Conservation (phyloP, 2,113 vertebrate genomes). For the Rhadina sibilatrix region DNA sequence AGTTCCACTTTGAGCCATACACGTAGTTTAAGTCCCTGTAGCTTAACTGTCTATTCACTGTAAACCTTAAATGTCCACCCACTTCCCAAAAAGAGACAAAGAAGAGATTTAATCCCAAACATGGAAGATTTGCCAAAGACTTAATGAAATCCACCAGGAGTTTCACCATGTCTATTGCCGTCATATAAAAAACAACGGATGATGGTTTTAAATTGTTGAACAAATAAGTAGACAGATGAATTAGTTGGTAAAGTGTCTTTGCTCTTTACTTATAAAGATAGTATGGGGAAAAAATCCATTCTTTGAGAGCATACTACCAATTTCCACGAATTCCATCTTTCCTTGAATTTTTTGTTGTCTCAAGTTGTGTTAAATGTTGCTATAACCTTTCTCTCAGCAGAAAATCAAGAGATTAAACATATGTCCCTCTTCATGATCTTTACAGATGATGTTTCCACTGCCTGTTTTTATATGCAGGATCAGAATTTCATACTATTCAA, state of each 20-base stretch:
- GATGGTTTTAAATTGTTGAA: not conserved
- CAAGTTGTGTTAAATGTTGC: not conserved
- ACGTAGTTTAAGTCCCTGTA: not conserved
- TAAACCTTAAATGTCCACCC: not conserved
- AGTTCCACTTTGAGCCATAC: not conserved
- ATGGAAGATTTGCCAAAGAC: not conserved
- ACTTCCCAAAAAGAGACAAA: not conserved
- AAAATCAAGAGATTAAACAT: not conserved
- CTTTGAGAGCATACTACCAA: not conserved
- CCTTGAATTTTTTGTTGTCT: not conserved
- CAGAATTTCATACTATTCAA: not conserved
- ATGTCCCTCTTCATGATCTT: not conserved
- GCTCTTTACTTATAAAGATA: not conserved
- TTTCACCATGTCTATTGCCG: not conserved
- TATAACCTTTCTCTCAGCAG: not conserved
- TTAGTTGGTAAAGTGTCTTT: not conserved
- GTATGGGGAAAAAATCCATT: not conserved
- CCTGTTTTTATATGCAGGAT: not conserved
- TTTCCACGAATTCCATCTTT: not conserved
- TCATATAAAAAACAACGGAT: not conserved
- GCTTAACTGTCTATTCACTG: not conserved
- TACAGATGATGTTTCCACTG: not conserved
- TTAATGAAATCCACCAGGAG: not conserved
- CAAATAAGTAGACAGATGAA: not conserved
- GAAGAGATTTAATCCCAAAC: not conserved